Evolutionary conservation across 2,797 vertebrate genomes (phyloP).

Genomic region (Morus bassanus): DNA sequence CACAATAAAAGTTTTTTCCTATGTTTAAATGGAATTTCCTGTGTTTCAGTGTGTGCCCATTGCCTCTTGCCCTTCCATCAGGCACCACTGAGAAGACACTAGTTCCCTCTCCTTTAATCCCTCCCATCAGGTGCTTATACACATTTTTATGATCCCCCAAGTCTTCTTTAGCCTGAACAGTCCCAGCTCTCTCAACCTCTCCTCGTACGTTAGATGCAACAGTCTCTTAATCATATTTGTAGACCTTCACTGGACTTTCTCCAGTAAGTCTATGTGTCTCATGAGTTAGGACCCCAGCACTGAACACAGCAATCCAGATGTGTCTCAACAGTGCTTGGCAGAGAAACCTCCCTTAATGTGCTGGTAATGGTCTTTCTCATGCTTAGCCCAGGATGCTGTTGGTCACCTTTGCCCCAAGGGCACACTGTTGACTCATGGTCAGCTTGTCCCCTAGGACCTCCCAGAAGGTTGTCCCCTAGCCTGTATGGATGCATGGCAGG

Average conservation of each 20-base stretch:
- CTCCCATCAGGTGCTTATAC: not conserved
- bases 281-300: not conserved
- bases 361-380: not conserved
- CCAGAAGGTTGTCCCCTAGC: not conserved
- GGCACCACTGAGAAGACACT: not conserved
- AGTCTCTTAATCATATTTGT: not conserved
- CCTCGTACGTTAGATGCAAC: fast-evolving
- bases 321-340: not conserved
- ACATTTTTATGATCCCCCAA: not conserved
- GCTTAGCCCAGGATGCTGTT: not conserved
- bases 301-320: not conserved
- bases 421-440: not conserved
- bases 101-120: not conserved
- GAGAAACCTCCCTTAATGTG: not conserved
- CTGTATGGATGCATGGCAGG: not conserved
- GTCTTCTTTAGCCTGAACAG: not conserved
- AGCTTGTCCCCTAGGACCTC: not conserved
- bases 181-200: not conserved
- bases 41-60: not conserved
- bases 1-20: not conserved
- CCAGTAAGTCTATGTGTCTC: too few relatives aligned
- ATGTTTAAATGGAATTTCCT: not conserved
- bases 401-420: not conserved
- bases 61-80: not conserved
- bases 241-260: not conserved